Conservation (phyloP, 1,140 invertebrate species). For the Ceratina calcarata region DNA sequence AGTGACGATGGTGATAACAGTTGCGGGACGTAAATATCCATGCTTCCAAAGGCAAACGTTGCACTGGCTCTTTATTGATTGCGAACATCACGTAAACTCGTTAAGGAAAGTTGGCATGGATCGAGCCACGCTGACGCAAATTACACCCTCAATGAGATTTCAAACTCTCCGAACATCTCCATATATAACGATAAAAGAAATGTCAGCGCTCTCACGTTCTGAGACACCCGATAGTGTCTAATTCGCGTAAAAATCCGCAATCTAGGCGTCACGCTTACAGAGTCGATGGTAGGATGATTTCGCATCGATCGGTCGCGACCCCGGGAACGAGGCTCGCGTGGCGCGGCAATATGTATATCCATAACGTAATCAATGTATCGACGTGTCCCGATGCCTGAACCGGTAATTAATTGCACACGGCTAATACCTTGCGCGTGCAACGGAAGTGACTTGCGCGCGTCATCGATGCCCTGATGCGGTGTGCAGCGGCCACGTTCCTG, state of each 20-base stretch:
- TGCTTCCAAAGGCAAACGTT: slow-evolving; percentile 9
- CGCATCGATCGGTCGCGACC: too few relatives aligned
- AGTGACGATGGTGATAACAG: neutral
- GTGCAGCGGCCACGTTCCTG: slow-evolving; percentile 50
- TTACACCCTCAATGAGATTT: neutral
- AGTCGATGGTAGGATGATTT: too few relatives aligned
- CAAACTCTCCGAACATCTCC: too few relatives aligned
- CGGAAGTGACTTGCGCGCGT: slow-evolving; percentile 61
- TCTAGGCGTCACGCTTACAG: too few relatives aligned
- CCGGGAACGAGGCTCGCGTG: too few relatives aligned
- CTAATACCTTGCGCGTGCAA: slow-evolving; percentile 54
- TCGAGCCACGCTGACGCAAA: neutral
- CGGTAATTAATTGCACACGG: slow-evolving; percentile 59
- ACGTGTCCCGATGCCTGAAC: slow-evolving; percentile 36
- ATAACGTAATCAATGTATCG: slow-evolving; percentile 31
- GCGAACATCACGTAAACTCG: slow-evolving; percentile 31
- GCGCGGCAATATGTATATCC: neutral
- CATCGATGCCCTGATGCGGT: slow-evolving; percentile 42
- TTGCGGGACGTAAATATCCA: slow-evolving; percentile 9
- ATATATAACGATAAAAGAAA: too few relatives aligned
- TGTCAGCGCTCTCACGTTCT: too few relatives aligned
- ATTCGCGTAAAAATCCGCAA: too few relatives aligned
- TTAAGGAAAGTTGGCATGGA: slow-evolving; percentile 39
- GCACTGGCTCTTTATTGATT: slow-evolving; percentile 12
- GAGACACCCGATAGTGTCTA: too few relatives aligned